phyloP scores from a whole-genome alignment of 2,797 vertebrate species.

The Phrynocephalus guinanensis region DNA sequence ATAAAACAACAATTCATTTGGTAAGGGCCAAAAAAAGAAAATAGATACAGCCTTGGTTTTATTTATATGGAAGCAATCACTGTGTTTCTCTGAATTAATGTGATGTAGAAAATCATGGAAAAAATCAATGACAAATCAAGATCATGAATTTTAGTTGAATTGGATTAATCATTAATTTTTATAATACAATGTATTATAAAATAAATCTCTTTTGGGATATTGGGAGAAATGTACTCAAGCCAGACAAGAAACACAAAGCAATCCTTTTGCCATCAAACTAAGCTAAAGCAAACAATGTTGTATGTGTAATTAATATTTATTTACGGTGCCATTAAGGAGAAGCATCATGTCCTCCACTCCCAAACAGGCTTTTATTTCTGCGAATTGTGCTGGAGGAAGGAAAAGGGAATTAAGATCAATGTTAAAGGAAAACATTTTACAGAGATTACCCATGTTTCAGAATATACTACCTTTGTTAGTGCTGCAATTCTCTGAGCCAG shows the following conservation, averaged over 20 bases:
- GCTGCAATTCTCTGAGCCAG: slow-evolving; percentile 98
- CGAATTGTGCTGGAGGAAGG: slow-evolving; percentile 32
- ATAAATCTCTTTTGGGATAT: slow-evolving; percentile 35
- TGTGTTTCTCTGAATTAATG: slow-evolving; percentile 24
- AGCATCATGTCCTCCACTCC: slow-evolving; percentile 40
- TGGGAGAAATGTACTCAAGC: background rate
- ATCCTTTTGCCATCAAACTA: slow-evolving; percentile 27
- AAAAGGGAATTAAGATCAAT: slow-evolving; percentile 20
- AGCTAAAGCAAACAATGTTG: slow-evolving; percentile 32
- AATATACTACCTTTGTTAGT: slow-evolving; percentile 90
- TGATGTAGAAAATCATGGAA: slow-evolving; percentile 40
- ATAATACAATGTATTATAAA: slow-evolving; percentile 38
- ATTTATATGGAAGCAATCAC: slow-evolving; percentile 30
- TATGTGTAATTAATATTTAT: slow-evolving; percentile 38
- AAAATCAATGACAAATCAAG: slow-evolving; percentile 45
- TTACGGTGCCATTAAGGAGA: slow-evolving; percentile 39
- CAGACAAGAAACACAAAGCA: slow-evolving; percentile 32
- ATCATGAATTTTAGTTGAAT: slow-evolving; percentile 3
- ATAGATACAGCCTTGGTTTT: background rate
- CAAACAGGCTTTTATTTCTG: background rate
- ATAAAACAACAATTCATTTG: background rate
- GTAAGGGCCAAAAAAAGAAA: background rate
- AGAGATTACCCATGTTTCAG: slow-evolving; percentile 37
- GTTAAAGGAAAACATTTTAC: background rate
- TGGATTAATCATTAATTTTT: slow-evolving; percentile 31